A percentile compares a stretch with the other conserved stretches of the same genome.
Conservation (phyloP, 2,113 vertebrate species). For the Cryptoleucopteryx plumbea region DNA sequence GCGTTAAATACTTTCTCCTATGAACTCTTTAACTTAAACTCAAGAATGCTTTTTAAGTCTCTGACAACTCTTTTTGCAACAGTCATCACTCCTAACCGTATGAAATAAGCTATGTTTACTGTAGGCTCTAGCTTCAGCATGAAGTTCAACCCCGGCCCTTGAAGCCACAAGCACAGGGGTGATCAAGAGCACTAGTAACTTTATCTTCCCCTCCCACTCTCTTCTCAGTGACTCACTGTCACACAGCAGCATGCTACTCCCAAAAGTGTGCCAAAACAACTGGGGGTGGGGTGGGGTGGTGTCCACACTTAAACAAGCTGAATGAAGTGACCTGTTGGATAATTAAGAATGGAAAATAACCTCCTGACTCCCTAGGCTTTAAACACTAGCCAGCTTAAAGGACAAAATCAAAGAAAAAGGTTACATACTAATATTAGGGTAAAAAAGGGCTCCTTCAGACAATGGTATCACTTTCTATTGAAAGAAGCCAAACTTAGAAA, state of each 20-base stretch:
- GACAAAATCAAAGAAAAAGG: not conserved
- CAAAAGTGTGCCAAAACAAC: not conserved
- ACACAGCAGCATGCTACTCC: not conserved
- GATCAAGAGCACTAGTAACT: not conserved
- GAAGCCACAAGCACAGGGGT: not conserved
- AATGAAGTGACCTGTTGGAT: not conserved
- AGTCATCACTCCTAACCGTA: not conserved
- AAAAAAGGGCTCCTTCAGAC: not conserved
- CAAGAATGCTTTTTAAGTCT: not conserved
- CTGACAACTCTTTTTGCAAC: not conserved
- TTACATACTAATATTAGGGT: not conserved
- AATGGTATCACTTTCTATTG: not conserved
- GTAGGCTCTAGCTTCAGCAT: not conserved
- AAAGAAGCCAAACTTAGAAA: not conserved
- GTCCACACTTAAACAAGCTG: not conserved
- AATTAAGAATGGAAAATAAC: not conserved
- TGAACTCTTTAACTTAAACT: not conserved
- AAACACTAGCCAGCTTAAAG: not conserved
- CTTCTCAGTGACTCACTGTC: not conserved
- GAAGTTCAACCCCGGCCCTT: not conserved
- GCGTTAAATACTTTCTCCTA: not conserved
- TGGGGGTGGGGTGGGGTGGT: not conserved
- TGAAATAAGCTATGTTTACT: not conserved
- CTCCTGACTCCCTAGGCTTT: not conserved
- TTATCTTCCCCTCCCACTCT: not conserved